phyloP scores from a whole-genome alignment of 2,888 invertebrate genomes.

The Drosophila diplacantha region DNA sequence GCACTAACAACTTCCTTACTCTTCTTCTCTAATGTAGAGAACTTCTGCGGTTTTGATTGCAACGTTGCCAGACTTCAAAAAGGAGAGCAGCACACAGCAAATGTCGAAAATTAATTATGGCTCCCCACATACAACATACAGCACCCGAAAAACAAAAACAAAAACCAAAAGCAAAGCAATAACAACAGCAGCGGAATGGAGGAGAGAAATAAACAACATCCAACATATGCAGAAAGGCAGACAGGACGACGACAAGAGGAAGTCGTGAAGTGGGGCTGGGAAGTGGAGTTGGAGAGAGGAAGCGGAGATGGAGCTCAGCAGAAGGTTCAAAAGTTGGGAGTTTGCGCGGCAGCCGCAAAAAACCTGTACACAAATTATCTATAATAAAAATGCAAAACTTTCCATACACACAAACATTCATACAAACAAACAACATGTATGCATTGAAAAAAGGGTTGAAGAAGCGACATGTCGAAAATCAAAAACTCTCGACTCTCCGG shows the following conservation, averaged over 20 bases:
- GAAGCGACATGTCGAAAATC: conserved; percentile 70
- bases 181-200: conserved; percentile 18
- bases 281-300: conserved; percentile 1
- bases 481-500: conserved; percentile 67
- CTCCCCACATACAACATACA: conserved; percentile 12
- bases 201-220: conserved; percentile 31
- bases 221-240: conserved; percentile 61
- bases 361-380: conserved; percentile 74
- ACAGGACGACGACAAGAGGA: conserved; percentile 49
- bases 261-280: conserved; percentile 6
- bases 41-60: conserved; percentile 30
- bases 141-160: conserved; percentile 5
- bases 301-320: conserved; percentile 21
- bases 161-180: conserved; percentile 20
- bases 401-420: conserved; percentile 26
- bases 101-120: conserved; percentile 65
- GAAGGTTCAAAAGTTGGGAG: conserved; percentile 59
- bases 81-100: conserved; percentile 39
- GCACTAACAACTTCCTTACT: not conserved
- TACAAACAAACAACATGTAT: conserved; percentile 17
- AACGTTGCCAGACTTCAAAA: conserved; percentile 62
- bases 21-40: conserved; percentile 34
- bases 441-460: conserved; percentile 46
- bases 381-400: conserved; percentile 73
- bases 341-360: conserved; percentile 68